phyloP scores from a whole-genome alignment of 2,113 vertebrate species.

The Bothrops jararaca region DNA sequence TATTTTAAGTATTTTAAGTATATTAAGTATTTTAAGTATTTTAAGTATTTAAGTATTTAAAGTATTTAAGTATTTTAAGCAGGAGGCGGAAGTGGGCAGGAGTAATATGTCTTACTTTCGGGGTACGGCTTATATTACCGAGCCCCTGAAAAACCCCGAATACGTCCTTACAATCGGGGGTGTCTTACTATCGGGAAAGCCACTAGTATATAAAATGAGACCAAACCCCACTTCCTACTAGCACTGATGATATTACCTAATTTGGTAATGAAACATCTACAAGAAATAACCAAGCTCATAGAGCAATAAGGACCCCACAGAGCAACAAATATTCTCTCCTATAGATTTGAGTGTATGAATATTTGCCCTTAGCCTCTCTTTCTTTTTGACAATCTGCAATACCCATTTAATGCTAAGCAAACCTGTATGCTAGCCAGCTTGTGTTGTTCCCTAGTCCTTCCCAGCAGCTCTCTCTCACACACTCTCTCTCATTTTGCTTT shows the following conservation, averaged over 20 bases:
- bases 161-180: too few species aligned
- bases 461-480: not conserved
- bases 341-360: not conserved
- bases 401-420: slow-evolving; percentile 37
- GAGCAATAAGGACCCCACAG: not conserved
- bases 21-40: too few species aligned
- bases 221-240: not conserved
- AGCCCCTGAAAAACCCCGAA: too few species aligned
- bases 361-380: slow-evolving; percentile 30
- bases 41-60: too few species aligned
- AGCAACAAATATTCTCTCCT: not conserved
- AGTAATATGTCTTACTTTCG: too few species aligned
- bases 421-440: slow-evolving; percentile 26
- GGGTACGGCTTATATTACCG: too few species aligned
- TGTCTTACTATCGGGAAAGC: too few species aligned
- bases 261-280: not conserved
- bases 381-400: slow-evolving; percentile 32
- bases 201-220: not conserved
- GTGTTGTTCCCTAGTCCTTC: not conserved
- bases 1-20: too few species aligned
- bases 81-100: too few species aligned
- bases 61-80: too few species aligned
- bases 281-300: not conserved
- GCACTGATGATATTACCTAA: not conserved
- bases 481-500: not conserved